phyloP scores from a whole-genome alignment of 2,113 vertebrate genomes.

The Lophura nycthemera region DNA sequence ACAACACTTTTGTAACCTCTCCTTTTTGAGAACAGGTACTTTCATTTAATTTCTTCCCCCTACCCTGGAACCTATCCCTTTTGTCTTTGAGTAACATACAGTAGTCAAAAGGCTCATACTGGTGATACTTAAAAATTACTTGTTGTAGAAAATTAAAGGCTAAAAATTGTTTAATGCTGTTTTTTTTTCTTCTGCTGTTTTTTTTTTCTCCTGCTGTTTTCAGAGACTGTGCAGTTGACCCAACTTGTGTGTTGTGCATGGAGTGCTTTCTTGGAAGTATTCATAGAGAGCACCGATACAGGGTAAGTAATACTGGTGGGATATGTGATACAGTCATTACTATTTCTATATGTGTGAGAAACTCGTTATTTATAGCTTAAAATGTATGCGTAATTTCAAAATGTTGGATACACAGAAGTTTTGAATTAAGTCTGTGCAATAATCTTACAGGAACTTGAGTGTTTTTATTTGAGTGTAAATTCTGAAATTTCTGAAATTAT shows the following conservation, averaged over 20 bases:
- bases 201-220: constrained; percentile 40
- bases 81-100: neutral
- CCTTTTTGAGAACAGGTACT: neutral
- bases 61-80: neutral
- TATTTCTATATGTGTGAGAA: neutral
- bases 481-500: neutral
- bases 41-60: neutral
- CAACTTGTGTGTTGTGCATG: constrained; percentile 98
- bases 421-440: neutral
- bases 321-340: neutral
- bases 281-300: constrained; percentile 95
- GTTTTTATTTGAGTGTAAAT: neutral
- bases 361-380: neutral
- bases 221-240: constrained; percentile 96
- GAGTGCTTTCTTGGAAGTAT: constrained; percentile 96
- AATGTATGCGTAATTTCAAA: neutral
- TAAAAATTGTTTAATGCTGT: constrained; percentile 20
- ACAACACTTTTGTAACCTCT: neutral
- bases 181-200: constrained; percentile 23
- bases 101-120: neutral
- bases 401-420: neutral
- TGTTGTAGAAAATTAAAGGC: constrained; percentile 17
- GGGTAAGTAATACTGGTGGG: constrained; percentile 81
- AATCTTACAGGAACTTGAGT: neutral
- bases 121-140: neutral